phyloP scores from a whole-genome alignment of 1,140 invertebrate genomes.

The Nasonia vitripennis region DNA sequence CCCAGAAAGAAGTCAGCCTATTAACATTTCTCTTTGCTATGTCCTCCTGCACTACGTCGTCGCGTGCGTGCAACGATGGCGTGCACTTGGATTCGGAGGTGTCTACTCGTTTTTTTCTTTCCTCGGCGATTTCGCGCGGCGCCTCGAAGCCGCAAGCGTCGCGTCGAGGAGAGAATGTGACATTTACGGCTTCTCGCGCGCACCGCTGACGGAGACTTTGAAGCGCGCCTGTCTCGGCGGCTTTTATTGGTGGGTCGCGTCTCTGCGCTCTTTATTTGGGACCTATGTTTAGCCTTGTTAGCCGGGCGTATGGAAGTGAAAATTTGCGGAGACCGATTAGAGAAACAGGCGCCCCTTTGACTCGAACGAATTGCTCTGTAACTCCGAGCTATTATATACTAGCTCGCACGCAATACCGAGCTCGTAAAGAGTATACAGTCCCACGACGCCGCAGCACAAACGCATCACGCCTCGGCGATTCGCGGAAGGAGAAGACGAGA shows the following conservation, averaged over 20 bases:
- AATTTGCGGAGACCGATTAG: neutral
- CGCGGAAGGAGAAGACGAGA: neutral
- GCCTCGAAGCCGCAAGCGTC: neutral
- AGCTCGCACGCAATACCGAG: no score
- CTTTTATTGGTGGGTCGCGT: neutral
- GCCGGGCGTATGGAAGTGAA: neutral
- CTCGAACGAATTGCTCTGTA: no score
- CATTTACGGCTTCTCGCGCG: neutral
- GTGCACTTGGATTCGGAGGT: neutral
- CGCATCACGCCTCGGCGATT: slow-evolving; percentile 36
- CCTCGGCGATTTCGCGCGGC: neutral
- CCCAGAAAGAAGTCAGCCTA: slow-evolving; percentile 8
- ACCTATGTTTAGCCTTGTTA: neutral
- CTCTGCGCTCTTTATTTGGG: neutral
- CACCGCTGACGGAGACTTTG: neutral
- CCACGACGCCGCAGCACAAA: neutral
- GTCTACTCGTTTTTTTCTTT: neutral
- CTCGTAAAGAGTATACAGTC: neutral
- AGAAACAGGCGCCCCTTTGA: neutral
- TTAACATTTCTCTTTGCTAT: neutral
- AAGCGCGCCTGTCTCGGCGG: neutral
- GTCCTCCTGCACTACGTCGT: neutral
- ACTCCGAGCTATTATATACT: no score
- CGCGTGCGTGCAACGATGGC: neutral
- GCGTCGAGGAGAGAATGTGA: neutral